Percentiles rank a stretch among this genome's conserved stretches.
phyloP scores from a whole-genome alignment of 2,797 vertebrate species.

The Crenuchus spilurus region DNA sequence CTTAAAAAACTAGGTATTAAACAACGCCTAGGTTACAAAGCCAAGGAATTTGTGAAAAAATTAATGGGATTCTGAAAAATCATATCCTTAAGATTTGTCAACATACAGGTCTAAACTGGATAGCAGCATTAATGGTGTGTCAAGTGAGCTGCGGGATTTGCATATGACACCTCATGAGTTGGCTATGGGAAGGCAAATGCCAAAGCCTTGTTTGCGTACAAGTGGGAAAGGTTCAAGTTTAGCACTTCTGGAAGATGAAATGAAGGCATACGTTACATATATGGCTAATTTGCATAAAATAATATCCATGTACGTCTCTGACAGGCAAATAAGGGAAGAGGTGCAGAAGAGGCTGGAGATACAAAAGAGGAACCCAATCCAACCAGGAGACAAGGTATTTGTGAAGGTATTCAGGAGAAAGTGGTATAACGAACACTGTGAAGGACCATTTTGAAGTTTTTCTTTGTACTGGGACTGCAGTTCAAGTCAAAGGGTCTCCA shows the following conservation, averaged over 20 bases:
- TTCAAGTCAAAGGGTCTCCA: conserved; percentile 1
- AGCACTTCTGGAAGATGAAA: background rate
- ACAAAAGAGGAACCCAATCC: background rate
- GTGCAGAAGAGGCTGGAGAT: background rate
- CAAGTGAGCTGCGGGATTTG: background rate
- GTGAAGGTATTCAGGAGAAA: conserved; percentile 5
- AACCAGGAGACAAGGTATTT: conserved; percentile 7
- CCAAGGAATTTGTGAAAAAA: background rate
- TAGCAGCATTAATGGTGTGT: conserved; percentile 4
- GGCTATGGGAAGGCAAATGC: background rate
- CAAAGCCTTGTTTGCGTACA: background rate
- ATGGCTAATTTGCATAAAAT: background rate
- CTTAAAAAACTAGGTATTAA: too few species aligned
- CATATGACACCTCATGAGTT: conserved; percentile 18
- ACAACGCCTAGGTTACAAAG: too few species aligned
- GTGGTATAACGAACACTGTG: background rate
- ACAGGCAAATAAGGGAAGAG: background rate
- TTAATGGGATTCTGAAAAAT: background rate
- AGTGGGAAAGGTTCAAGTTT: background rate
- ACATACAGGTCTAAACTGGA: background rate
- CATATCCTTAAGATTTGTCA: background rate
- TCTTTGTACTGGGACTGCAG: background rate
- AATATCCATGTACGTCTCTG: background rate
- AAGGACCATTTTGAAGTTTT: conserved; percentile 7
- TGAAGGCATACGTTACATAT: background rate